These are phyloP conservation scores for Busseola fusca DNA, from an alignment of 2,888 invertebrate genomes.

Conservation along the genomic window DNA sequence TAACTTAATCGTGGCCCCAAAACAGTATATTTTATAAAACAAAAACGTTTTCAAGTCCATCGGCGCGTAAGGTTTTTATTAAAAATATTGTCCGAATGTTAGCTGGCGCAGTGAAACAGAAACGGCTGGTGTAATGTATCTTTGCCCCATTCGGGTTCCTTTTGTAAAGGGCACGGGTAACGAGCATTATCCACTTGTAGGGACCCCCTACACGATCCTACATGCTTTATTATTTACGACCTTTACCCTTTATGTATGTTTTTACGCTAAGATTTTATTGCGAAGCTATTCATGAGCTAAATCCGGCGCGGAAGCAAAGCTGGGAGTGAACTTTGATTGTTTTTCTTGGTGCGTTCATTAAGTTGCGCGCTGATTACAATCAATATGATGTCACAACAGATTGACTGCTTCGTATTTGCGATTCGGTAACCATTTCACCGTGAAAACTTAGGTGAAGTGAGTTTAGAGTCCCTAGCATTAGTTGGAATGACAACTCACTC, in stretches of 20 bases:
- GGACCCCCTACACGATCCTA: constrained; percentile 76
- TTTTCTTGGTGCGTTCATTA: constrained; percentile 39
- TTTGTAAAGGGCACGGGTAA: constrained; percentile 84
- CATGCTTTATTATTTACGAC: constrained; percentile 88
- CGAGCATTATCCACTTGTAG: constrained; percentile 84
- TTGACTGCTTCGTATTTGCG: too few species aligned
- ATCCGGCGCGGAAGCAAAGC: constrained; percentile 77
- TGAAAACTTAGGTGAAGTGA: too few species aligned
- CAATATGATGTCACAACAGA: too few species aligned
- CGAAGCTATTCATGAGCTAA: constrained; percentile 84
- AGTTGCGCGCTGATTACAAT: not conserved
- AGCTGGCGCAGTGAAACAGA: constrained; percentile 78
- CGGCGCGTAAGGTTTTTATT: constrained; percentile 74
- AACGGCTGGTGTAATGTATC: constrained; percentile 84
- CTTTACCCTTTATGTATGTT: constrained; percentile 86
- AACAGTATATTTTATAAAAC: constrained; percentile 66
- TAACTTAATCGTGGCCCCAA: constrained; percentile 58
- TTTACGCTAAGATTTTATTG: constrained; percentile 88
- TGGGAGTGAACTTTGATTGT: constrained; percentile 59
- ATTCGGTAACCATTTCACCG: too few species aligned
- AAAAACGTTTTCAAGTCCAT: constrained; percentile 63
- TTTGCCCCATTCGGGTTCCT: constrained; percentile 83
- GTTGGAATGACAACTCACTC: too few species aligned
- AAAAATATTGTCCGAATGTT: constrained; percentile 75
- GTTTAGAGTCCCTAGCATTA: too few species aligned